Evolutionary conservation across 2,113 vertebrate genomes (phyloP).

Genomic region (Pyrgilauda ruficollis): DNA sequence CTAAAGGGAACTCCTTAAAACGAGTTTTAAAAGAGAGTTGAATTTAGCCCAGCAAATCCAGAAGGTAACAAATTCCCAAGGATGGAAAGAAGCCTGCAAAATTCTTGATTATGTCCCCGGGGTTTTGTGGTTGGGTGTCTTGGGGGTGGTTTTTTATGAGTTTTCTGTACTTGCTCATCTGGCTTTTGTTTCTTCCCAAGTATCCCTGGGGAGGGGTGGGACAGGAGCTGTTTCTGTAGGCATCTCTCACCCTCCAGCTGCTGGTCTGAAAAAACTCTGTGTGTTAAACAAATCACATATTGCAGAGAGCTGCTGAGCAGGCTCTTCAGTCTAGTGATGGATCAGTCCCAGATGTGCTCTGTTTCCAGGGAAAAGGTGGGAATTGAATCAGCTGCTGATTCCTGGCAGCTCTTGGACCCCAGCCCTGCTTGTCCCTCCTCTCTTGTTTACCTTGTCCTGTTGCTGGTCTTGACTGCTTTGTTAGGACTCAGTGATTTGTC

Average conservation of each 20-base stretch:
- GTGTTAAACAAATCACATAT: accelerated
- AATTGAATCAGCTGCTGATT: neutral
- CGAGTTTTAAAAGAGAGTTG: neutral
- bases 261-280: neutral
- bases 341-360: neutral
- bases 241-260: neutral
- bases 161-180: neutral
- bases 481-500: neutral
- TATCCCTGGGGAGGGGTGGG: neutral
- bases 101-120: neutral
- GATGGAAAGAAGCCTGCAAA: neutral
- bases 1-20: neutral
- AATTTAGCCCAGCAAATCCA: neutral
- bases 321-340: accelerated
- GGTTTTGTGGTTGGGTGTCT: neutral
- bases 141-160: accelerated
- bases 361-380: neutral
- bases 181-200: neutral
- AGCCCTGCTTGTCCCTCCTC: neutral
- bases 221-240: neutral
- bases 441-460: neutral
- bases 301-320: neutral
- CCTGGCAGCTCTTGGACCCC: neutral
- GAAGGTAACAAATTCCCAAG: neutral
- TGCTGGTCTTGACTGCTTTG: neutral